These are phyloP conservation scores for Choristoneura fumiferana DNA, from an alignment of 1,140 invertebrate species.

Conservation along the genomic window DNA sequence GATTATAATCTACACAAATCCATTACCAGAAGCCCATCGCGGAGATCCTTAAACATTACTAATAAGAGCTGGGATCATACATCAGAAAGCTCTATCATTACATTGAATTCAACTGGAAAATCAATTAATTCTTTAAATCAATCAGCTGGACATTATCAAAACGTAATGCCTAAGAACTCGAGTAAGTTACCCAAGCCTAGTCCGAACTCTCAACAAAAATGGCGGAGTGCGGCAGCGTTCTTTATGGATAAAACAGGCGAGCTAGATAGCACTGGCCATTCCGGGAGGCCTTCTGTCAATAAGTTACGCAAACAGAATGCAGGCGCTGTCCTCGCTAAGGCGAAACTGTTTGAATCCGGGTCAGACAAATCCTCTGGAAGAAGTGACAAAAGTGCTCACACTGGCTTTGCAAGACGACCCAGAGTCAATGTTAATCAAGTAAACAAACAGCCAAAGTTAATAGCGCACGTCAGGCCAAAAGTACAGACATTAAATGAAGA, in stretches of 20 bases:
- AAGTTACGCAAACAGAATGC: conserved; percentile 81
- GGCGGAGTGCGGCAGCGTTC: conserved; percentile 66
- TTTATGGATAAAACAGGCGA: conserved; percentile 72
- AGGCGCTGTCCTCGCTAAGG: conserved; percentile 82
- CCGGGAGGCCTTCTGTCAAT: conserved; percentile 81
- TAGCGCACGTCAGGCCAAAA: conserved; percentile 41
- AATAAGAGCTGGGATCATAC: conserved; percentile 49
- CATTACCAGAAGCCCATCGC: conserved; percentile 46
- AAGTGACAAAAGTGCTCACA: conserved; percentile 48
- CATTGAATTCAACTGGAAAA: conserved; percentile 47
- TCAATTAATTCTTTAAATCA: conserved; percentile 36
- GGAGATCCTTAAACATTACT: conserved; percentile 60
- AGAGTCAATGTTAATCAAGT: conserved; percentile 43
- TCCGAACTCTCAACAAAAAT: conserved; percentile 57
- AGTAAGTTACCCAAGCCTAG: conserved; percentile 43
- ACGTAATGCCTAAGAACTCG: conserved; percentile 32
- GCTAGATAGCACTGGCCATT: conserved; percentile 54
- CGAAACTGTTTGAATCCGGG: conserved; percentile 80
- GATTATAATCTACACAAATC: conserved; percentile 59
- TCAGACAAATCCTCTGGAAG: conserved; percentile 69
- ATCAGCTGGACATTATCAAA: conserved; percentile 40
- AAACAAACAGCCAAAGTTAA: conserved; percentile 42
- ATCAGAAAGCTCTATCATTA: conserved; percentile 53
- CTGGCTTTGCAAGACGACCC: conserved; percentile 60
- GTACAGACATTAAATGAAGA: conserved; percentile 21